Evolutionary conservation across 2,888 invertebrate species (phyloP).

Genomic region (Tortrix viridana): DNA sequence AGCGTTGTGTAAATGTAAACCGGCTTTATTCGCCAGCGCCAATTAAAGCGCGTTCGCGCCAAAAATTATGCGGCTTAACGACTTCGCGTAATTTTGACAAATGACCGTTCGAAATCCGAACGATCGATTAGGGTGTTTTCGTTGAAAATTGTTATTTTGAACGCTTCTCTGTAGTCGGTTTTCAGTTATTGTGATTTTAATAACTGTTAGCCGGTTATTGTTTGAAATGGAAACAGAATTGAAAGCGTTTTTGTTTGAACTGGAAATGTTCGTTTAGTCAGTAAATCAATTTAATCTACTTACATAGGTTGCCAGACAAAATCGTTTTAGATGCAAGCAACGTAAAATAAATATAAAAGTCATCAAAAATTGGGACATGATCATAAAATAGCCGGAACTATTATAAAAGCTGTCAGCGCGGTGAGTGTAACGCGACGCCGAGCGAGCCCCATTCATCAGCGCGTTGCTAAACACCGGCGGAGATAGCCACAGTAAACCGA

Average conservation of each 20-base stretch:
- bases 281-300: no score
- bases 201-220: conserved; percentile 6
- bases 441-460: conserved; percentile 80
- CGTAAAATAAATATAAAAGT: conserved; percentile 21
- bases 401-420: conserved; percentile 42
- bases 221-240: background rate
- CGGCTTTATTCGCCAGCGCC: conserved; percentile 71
- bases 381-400: conserved; percentile 31
- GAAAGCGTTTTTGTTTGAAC: conserved; percentile 1
- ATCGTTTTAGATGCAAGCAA: no score
- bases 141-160: conserved; percentile 34
- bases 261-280: no score
- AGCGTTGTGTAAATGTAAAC: conserved; percentile 83
- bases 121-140: conserved; percentile 59
- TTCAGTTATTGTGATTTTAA: conserved; percentile 26
- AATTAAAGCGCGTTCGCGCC: conserved; percentile 61
- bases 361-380: conserved; percentile 32
- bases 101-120: conserved; percentile 66
- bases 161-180: conserved; percentile 12
- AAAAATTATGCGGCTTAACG: conserved; percentile 83
- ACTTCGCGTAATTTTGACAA: conserved; percentile 78
- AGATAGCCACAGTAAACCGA: conserved; percentile 82
- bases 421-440: conserved; percentile 56
- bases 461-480: conserved; percentile 77
- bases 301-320: no score